These are phyloP conservation scores for Agrotis exclamationis DNA, from an alignment of 2,888 invertebrate genomes.

Conservation along the genomic window DNA sequence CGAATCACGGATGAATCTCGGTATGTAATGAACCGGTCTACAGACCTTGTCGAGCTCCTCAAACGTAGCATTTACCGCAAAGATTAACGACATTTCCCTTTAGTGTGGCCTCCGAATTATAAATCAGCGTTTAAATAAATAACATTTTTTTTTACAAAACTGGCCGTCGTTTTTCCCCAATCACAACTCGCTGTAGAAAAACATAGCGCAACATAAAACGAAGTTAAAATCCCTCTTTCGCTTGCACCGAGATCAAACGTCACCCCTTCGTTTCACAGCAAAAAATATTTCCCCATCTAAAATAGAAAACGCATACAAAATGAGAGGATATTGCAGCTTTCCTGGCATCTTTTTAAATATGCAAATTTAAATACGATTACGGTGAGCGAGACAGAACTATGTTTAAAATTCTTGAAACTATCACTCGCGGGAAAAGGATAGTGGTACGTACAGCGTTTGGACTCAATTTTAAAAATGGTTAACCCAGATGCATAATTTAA, in stretches of 20 bases:
- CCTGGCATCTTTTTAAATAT: constrained; percentile 78
- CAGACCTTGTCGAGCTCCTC: too few relatives aligned
- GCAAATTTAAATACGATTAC: constrained; percentile 83
- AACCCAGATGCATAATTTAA: constrained; percentile 75
- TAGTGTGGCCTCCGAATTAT: not conserved
- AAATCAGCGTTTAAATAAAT: not conserved
- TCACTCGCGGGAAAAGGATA: constrained; percentile 62
- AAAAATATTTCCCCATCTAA: constrained; percentile 72
- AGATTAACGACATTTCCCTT: too few relatives aligned
- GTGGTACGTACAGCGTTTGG: constrained; percentile 36
- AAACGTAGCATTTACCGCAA: too few relatives aligned
- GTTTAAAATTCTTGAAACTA: constrained; percentile 44
- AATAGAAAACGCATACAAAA: constrained; percentile 79
- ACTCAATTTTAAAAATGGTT: constrained; percentile 66
- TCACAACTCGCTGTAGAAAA: constrained; percentile 30
- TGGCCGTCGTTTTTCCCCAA: constrained; percentile 10
- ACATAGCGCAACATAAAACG: constrained; percentile 36
- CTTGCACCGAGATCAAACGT: constrained; percentile 62
- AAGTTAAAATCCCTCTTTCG: constrained; percentile 44
- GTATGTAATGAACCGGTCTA: too few relatives aligned
- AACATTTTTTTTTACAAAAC: constrained; percentile 13
- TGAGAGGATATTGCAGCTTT: constrained; percentile 78
- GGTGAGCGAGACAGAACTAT: constrained; percentile 67
- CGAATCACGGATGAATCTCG: too few relatives aligned
- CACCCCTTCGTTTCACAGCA: constrained; percentile 51